Conservation (phyloP, 2,797 vertebrate species). For the Yasuhikotakia modesta region DNA sequence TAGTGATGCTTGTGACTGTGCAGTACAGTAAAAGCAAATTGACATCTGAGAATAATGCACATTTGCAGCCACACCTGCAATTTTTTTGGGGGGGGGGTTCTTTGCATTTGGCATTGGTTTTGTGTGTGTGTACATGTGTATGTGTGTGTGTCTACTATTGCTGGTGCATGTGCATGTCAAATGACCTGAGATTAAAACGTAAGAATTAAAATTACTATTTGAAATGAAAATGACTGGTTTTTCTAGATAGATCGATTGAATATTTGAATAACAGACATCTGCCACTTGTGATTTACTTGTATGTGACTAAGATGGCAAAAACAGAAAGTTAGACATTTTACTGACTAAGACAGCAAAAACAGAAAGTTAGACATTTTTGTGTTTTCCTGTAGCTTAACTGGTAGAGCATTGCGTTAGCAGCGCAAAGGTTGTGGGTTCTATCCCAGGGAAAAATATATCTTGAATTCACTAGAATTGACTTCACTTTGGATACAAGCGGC, state of each 20-base stretch:
- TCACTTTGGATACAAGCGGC: no score
- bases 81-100: no score
- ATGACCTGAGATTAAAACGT: neutral
- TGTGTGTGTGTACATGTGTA: neutral
- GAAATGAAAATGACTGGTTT: neutral
- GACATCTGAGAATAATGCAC: slow-evolving; percentile 30
- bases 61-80: slow-evolving; percentile 28
- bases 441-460: no score
- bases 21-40: slow-evolving; percentile 52
- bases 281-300: neutral
- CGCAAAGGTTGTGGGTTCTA: no score
- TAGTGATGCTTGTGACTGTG: slow-evolving; percentile 59
- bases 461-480: no score
- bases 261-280: neutral
- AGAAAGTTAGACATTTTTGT: neutral
- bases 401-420: no score
- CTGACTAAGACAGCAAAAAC: neutral
- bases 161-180: neutral
- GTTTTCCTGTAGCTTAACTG: no score
- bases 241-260: neutral
- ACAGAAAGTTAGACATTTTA: neutral
- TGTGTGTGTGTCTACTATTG: neutral
- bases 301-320: neutral
- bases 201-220: neutral
- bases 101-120: slow-evolving; percentile 4